phyloP scores from a whole-genome alignment of 2,797 vertebrate genomes.

The Hippoglossus hippoglossus region DNA sequence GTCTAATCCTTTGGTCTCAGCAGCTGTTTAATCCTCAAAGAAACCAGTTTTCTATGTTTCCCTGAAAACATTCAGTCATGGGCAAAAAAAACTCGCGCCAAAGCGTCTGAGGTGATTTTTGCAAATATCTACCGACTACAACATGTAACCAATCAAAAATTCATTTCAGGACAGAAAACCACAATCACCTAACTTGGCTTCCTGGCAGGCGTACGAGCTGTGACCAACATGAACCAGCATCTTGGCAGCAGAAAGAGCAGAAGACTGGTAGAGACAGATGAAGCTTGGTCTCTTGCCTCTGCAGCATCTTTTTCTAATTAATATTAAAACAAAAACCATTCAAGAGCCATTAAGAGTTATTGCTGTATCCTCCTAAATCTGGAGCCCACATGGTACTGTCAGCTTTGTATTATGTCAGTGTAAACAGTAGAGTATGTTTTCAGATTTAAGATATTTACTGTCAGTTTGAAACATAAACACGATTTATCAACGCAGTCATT shows the following conservation, averaged over 20 bases:
- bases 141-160: constrained; percentile 25
- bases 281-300: neutral
- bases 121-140: constrained; percentile 20
- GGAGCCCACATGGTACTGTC: constrained; percentile 4
- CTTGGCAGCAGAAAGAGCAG: neutral
- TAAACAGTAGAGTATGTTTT: neutral
- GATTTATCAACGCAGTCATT: neutral
- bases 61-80: constrained; percentile 44
- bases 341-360: neutral
- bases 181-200: constrained; percentile 19
- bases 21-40: constrained; percentile 52
- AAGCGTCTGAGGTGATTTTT: constrained; percentile 33
- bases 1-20: constrained; percentile 50
- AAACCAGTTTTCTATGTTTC: constrained; percentile 1
- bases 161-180: constrained; percentile 10
- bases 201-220: neutral
- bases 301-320: constrained; percentile 45
- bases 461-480: constrained; percentile 1
- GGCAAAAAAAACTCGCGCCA: constrained; percentile 16
- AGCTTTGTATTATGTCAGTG: neutral
- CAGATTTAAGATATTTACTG: neutral
- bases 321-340: constrained; percentile 21
- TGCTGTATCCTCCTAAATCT: constrained; percentile 11
- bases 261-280: constrained; percentile 1
- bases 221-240: constrained; percentile 8